Evolutionary conservation across 35 echinoderm and acorn worm species (phyloP).

Genomic region (Diadema setosum): DNA sequence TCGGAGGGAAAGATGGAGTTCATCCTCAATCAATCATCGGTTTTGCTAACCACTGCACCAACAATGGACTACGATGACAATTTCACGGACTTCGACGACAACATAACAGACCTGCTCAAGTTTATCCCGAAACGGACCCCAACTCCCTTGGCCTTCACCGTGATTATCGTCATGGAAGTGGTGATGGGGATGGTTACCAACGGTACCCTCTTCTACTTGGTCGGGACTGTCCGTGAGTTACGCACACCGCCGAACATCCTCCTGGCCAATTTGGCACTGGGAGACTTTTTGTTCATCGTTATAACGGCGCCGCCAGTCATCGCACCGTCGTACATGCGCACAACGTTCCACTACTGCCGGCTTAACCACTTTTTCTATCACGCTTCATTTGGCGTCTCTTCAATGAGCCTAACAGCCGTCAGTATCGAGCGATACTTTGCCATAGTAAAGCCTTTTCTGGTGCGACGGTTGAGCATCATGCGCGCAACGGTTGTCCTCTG

Average conservation of each 20-base stretch:
- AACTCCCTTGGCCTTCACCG: neutral
- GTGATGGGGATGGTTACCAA: neutral
- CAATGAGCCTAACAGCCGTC: neutral
- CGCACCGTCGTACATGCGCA: constrained; percentile 2
- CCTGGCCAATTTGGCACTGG: neutral
- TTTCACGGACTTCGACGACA: too few relatives aligned
- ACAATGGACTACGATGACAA: too few relatives aligned
- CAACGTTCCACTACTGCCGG: neutral
- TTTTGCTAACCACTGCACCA: too few relatives aligned
- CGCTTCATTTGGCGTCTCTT: constrained; percentile 1
- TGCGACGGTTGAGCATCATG: neutral
- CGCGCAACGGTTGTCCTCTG: neutral
- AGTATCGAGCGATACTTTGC: constrained; percentile 9
- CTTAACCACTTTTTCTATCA: constrained; percentile 1
- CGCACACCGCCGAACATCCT: constrained; percentile 7
- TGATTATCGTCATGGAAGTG: constrained; percentile 7
- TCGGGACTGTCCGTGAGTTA: neutral
- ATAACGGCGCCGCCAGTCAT: neutral
- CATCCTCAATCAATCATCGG: neutral
- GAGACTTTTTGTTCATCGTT: neutral
- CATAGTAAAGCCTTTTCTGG: constrained; percentile 1
- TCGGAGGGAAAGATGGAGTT: neutral
- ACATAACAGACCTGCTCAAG: neutral
- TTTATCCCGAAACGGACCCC: neutral
- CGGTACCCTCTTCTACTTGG: neutral